Evolutionary conservation across 2,888 invertebrate species (phyloP).

Genomic region (Drosophila borealis): DNA sequence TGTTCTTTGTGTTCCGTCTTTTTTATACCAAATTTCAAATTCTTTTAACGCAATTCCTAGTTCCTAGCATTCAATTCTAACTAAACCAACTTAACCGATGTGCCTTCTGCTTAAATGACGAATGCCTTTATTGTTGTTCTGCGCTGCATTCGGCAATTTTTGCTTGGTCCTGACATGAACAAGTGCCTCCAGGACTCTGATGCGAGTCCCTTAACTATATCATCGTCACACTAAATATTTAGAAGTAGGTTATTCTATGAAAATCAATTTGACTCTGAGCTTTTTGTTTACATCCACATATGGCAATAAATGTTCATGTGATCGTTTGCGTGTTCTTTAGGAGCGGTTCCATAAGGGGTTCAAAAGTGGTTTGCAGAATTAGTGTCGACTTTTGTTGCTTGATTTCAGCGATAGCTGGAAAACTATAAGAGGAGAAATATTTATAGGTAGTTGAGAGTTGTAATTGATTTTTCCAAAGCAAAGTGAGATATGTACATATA

Average conservation of each 20-base stretch:
- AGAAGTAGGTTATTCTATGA: background rate
- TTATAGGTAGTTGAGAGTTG: no score
- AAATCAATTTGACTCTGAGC: background rate
- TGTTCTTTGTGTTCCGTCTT: background rate
- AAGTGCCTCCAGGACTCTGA: background rate
- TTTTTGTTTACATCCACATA: background rate
- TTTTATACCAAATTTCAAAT: background rate
- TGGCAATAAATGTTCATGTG: background rate
- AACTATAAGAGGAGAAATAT: no score
- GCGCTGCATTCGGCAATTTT: background rate
- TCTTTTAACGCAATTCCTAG: background rate
- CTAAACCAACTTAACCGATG: background rate
- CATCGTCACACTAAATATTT: background rate
- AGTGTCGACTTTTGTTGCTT: no score
- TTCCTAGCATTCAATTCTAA: constrained; percentile 1
- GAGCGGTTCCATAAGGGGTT: background rate
- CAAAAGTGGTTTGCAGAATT: background rate
- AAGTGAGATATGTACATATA: no score
- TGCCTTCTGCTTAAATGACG: no score
- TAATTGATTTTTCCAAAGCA: no score
- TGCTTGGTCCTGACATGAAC: background rate
- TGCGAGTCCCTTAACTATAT: background rate
- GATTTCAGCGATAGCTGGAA: background rate
- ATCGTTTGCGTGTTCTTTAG: background rate
- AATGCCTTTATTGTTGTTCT: background rate